Evolutionary conservation across 2,888 invertebrate species (phyloP).

Genomic region (Calephelis perditalis): DNA sequence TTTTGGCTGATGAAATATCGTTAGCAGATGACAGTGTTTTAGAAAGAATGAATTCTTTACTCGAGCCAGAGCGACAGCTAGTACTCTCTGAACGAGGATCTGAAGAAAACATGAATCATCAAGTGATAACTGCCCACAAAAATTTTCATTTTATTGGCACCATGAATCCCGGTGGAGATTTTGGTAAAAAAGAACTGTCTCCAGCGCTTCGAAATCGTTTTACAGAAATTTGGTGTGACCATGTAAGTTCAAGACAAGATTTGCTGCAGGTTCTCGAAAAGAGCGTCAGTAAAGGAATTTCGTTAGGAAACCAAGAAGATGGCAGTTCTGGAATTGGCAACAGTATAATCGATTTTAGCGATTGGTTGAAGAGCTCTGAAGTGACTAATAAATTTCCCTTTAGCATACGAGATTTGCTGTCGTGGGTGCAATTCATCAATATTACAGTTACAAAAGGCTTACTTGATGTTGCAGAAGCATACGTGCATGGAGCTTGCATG

Average conservation of each 20-base stretch:
- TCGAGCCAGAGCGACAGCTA: conserved; percentile 94
- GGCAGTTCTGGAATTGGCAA: conserved; percentile 80
- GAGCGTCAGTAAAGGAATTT: conserved; percentile 81
- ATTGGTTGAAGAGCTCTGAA: conserved; percentile 85
- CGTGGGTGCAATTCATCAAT: conserved; percentile 96
- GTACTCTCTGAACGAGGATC: conserved; percentile 94
- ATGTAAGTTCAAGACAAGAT: conserved; percentile 84
- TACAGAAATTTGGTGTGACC: conserved; percentile 98
- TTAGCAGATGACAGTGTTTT: conserved; percentile 98
- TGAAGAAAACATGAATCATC: conserved; percentile 76
- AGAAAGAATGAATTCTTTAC: conserved; percentile 96
- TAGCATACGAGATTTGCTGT: conserved; percentile 93
- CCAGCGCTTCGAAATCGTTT: conserved; percentile 98
- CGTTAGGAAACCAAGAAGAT: conserved; percentile 72
- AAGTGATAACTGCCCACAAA: conserved; percentile 81
- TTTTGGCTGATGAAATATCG: conserved; percentile 99
- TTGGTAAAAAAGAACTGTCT: conserved; percentile 98
- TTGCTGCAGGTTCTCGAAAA: conserved; percentile 88
- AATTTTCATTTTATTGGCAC: conserved; percentile 96
- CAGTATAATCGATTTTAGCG: conserved; percentile 87
- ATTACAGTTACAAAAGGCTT: conserved; percentile 61
- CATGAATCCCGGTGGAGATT: conserved; percentile 99
- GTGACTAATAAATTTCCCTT: conserved; percentile 88
- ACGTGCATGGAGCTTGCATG: conserved; percentile 93
- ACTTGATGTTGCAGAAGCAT: conserved; percentile 80